Percentiles rank a stretch among this genome's conserved stretches.
Conservation (phyloP, 2,797 vertebrate genomes). For the Smutsia gigantea region DNA sequence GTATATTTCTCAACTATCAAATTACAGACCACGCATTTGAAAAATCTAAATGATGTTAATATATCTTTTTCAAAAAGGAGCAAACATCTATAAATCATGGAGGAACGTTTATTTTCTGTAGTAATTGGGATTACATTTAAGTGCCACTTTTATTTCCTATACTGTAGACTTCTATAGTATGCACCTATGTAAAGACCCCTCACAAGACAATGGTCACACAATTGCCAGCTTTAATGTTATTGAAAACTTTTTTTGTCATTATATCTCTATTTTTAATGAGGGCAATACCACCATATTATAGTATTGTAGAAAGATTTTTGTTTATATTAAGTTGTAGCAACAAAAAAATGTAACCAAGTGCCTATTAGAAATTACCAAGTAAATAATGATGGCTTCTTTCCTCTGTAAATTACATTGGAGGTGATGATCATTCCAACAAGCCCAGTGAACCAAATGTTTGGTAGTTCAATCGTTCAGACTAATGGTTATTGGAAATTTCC, state of each 20-base stretch:
- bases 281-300: not conserved
- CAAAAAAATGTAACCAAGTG: not conserved
- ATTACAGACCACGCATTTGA: slow-evolving; percentile 59
- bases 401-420: not conserved
- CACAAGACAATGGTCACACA: not conserved
- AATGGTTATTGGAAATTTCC: not conserved
- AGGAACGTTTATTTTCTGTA: slow-evolving; percentile 61
- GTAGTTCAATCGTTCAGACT: not conserved
- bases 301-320: not conserved
- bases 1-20: slow-evolving; percentile 65
- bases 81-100: slow-evolving; percentile 12
- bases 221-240: not conserved
- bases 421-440: not conserved
- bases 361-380: not conserved
- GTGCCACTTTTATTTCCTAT: not conserved
- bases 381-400: not conserved
- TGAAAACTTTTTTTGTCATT: not conserved
- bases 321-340: not conserved
- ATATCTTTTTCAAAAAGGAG: slow-evolving; percentile 46
- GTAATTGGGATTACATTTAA: not conserved
- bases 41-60: slow-evolving; percentile 61
- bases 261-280: not conserved
- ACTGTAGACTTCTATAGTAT: not conserved
- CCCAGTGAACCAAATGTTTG: not conserved
- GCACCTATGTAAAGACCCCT: not conserved